Evolutionary conservation across 2,888 invertebrate genomes (phyloP).

Genomic region (Eutolmus rufibarbis): DNA sequence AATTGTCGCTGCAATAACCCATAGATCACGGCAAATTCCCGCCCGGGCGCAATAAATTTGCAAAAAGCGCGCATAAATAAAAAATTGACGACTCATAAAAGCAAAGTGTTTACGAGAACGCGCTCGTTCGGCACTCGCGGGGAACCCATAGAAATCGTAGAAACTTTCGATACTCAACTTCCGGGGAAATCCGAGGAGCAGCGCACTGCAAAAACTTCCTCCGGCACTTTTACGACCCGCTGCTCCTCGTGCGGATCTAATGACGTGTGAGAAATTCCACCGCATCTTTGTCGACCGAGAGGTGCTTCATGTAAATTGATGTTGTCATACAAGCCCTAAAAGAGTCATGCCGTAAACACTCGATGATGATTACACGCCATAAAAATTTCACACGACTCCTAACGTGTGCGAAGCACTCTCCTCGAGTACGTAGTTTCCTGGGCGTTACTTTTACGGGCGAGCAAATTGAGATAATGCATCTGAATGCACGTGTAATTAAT

Average conservation of each 20-base stretch:
- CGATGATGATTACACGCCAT: constrained; percentile 24
- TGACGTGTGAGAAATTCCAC: constrained; percentile 29
- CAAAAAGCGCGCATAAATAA: constrained; percentile 44
- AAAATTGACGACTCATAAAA: constrained; percentile 46
- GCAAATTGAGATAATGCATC: constrained; percentile 25
- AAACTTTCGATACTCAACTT: constrained; percentile 28
- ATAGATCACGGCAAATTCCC: constrained; percentile 43
- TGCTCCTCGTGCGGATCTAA: constrained; percentile 19
- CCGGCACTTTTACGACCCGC: constrained; percentile 4
- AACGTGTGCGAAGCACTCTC: not conserved
- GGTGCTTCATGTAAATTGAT: constrained; percentile 36
- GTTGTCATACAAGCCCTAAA: constrained; percentile 30
- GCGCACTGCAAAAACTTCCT: not conserved
- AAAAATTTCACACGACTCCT: constrained; percentile 27
- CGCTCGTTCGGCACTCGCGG: constrained; percentile 3
- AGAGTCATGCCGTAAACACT: constrained; percentile 34
- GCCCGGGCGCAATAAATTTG: constrained; percentile 41
- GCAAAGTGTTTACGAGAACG: constrained; percentile 44
- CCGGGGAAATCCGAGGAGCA: not conserved
- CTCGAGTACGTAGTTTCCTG: constrained; percentile 1
- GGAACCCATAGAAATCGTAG: constrained; percentile 8
- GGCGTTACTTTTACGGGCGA: not conserved
- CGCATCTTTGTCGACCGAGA: constrained; percentile 29
- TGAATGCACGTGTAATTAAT: constrained; percentile 23
- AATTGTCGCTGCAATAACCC: constrained; percentile 44